Evolutionary conservation across 2,888 invertebrate genomes (phyloP).

Genomic region (Noctua fimbriata): DNA sequence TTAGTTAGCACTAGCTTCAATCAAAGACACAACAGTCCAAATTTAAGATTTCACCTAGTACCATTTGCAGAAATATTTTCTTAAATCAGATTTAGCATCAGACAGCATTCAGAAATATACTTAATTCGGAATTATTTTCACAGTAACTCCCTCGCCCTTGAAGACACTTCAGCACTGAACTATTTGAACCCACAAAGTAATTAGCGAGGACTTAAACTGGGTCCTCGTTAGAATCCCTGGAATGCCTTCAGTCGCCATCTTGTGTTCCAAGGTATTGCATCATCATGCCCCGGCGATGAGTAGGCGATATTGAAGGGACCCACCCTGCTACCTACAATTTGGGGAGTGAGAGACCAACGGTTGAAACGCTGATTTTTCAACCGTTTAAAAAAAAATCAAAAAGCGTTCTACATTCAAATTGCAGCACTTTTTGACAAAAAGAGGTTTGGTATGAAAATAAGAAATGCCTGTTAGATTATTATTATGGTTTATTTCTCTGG

Average conservation of each 20-base stretch:
- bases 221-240: conserved; percentile 54
- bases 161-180: conserved; percentile 35
- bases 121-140: background rate
- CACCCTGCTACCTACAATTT: conserved; percentile 45
- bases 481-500: background rate
- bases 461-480: background rate
- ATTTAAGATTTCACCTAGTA: background rate
- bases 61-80: background rate
- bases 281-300: conserved; percentile 65
- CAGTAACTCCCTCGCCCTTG: conserved; percentile 12
- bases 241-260: conserved; percentile 57
- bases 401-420: background rate
- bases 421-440: background rate
- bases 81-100: background rate
- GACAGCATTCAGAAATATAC: background rate
- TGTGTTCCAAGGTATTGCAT: conserved; percentile 63
- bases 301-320: conserved; percentile 61
- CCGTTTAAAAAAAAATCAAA: no score
- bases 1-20: background rate
- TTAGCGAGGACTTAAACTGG: conserved; percentile 44
- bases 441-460: background rate
- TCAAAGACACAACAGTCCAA: no score
- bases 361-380: conserved; percentile 35
- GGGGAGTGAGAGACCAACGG: conserved; percentile 39
- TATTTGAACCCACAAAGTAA: conserved; percentile 47